phyloP scores from a whole-genome alignment of 2,888 invertebrate species.

The Parnassius orleans region DNA sequence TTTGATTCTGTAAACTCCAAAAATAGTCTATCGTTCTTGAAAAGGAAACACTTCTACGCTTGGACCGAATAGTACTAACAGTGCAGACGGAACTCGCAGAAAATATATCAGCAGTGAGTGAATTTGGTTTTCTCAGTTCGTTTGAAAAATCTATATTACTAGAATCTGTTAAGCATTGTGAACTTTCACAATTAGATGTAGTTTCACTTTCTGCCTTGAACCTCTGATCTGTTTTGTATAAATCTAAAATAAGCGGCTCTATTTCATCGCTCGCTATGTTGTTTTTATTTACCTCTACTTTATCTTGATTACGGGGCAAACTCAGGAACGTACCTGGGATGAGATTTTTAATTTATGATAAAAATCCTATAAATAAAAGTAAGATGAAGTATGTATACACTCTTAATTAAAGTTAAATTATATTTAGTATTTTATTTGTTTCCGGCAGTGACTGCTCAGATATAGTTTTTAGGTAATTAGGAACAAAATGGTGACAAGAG shows the following conservation, averaged over 20 bases:
- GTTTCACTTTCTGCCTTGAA: constrained; percentile 29
- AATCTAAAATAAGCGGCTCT: constrained; percentile 31
- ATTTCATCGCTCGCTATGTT: constrained; percentile 34
- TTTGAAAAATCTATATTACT: constrained; percentile 5
- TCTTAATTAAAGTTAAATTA: not conserved
- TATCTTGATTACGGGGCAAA: constrained; percentile 53
- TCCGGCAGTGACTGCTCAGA: too few relatives aligned
- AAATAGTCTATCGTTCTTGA: constrained; percentile 38
- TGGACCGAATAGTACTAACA: constrained; percentile 36
- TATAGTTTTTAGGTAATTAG: too few relatives aligned
- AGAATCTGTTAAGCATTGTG: constrained; percentile 12
- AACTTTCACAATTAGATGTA: constrained; percentile 12
- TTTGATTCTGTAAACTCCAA: constrained; percentile 33
- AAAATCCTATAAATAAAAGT: constrained; percentile 5
- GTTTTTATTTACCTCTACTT: constrained; percentile 46
- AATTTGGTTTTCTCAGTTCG: constrained; percentile 2
- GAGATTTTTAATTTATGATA: constrained; percentile 37
- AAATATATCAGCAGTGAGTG: constrained; percentile 19
- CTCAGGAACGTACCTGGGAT: constrained; percentile 64
- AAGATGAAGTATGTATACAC: not conserved
- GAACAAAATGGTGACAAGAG: too few relatives aligned
- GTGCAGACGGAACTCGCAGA: constrained; percentile 33
- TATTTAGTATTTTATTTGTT: too few relatives aligned
- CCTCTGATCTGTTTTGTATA: constrained; percentile 24
- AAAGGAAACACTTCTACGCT: constrained; percentile 42